phyloP scores from a whole-genome alignment of 2,888 invertebrate genomes.

The Drosophila longiperda region DNA sequence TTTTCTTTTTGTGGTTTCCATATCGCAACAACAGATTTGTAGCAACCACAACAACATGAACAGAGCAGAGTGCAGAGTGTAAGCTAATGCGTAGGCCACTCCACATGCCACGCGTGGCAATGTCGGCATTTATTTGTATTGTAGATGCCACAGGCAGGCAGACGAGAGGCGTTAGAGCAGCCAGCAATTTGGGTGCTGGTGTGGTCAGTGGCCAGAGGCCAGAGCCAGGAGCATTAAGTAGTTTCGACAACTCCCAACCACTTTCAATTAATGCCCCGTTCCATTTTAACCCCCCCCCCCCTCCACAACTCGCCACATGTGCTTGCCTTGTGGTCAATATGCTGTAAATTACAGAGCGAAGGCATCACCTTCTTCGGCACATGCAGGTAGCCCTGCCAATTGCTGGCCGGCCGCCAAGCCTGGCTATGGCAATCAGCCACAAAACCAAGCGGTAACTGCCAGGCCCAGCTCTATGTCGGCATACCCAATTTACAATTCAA shows the following conservation, averaged over 20 bases:
- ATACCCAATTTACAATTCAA: conserved; percentile 19
- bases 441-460: conserved; percentile 50
- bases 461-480: conserved; percentile 15
- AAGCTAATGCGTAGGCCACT: conserved; percentile 33
- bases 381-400: conserved; percentile 54
- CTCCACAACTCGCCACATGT: not conserved
- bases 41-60: conserved; percentile 11
- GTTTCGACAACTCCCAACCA: conserved; percentile 59
- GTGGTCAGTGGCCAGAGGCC: conserved; percentile 34
- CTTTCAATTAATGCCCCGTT: conserved; percentile 54
- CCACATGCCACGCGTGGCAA: conserved; percentile 49
- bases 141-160: not conserved
- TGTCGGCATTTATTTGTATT: conserved; percentile 28
- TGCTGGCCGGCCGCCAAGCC: conserved; percentile 30
- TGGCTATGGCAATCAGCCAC: conserved; percentile 56
- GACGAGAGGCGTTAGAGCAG: conserved; percentile 32
- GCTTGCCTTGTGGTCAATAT: conserved; percentile 16
- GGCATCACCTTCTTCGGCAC: not conserved
- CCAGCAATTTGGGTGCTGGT: conserved; percentile 13
- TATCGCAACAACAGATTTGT: conserved; percentile 63
- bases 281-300: conserved; percentile 1
- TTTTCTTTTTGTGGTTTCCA: conserved; percentile 45
- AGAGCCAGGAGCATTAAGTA: conserved; percentile 48
- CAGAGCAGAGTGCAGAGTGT: conserved; percentile 5
- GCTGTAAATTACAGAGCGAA: conserved; percentile 54